These are phyloP conservation scores for Camponotus pennsylvanicus DNA, from an alignment of 1,140 invertebrate species.

Conservation along the genomic window DNA sequence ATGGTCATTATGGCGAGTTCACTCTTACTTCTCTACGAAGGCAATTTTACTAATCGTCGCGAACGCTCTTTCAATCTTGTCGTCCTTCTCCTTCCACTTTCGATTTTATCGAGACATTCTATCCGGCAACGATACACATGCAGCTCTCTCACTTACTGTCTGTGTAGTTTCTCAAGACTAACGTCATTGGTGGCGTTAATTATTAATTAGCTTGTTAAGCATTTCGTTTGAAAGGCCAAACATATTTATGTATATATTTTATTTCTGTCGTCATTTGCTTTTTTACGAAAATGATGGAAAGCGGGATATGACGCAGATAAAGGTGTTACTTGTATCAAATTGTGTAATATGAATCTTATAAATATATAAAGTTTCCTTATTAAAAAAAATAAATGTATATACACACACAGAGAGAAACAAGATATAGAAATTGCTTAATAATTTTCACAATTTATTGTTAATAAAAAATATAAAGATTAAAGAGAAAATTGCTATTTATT, in stretches of 20 bases:
- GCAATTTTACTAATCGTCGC: slow-evolving; percentile 60
- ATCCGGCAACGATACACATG: slow-evolving; percentile 50
- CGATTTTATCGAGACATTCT: slow-evolving; percentile 34
- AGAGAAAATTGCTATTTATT: neutral
- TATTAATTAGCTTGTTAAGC: slow-evolving; percentile 33
- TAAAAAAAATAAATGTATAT: neutral
- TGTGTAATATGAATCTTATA: neutral
- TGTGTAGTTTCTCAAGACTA: slow-evolving; percentile 40
- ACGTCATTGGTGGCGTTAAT: slow-evolving; percentile 27
- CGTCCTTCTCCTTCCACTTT: slow-evolving; percentile 25
- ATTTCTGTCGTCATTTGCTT: neutral
- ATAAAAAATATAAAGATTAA: neutral
- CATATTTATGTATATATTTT: neutral
- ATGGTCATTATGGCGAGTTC: slow-evolving; percentile 69
- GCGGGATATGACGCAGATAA: neutral
- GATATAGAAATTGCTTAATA: neutral
- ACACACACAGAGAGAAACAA: neutral
- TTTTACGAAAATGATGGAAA: neutral
- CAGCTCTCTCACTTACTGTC: slow-evolving; percentile 32
- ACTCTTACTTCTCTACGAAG: slow-evolving; percentile 66
- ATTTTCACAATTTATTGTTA: neutral
- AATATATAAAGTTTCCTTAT: neutral
- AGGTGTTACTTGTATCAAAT: neutral
- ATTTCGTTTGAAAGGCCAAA: slow-evolving; percentile 25
- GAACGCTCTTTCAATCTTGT: slow-evolving; percentile 36